A percentile compares a stretch with the other conserved stretches of the same genome.
phyloP scores from a whole-genome alignment of 2,113 vertebrate genomes.

The Anarrhichthys ocellatus region DNA sequence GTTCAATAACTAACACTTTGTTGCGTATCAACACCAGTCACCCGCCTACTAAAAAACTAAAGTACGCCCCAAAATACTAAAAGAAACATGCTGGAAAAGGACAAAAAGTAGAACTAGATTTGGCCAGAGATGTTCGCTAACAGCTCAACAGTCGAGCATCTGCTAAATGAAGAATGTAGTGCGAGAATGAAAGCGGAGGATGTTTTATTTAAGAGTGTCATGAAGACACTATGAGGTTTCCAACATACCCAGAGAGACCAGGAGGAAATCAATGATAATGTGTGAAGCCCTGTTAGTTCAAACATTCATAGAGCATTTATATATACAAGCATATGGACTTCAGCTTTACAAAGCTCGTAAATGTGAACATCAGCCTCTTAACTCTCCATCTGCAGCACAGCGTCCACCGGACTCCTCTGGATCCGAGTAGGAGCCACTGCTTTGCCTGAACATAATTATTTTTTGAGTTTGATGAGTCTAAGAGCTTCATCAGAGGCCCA shows the following conservation, averaged over 20 bases:
- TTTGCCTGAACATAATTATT: neutral
- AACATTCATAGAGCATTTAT: constrained; percentile 51
- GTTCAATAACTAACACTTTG: neutral
- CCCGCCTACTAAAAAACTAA: neutral
- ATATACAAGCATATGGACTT: constrained; percentile 22
- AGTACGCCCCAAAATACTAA: neutral
- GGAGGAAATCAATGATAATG: neutral
- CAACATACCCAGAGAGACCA: constrained; percentile 1
- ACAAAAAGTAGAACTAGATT: neutral
- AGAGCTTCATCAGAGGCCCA: neutral
- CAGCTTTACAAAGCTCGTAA: constrained; percentile 18
- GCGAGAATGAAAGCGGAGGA: neutral
- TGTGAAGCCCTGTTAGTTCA: constrained; percentile 1
- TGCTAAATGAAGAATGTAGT: neutral
- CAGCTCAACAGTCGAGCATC: neutral
- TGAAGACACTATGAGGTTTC: neutral
- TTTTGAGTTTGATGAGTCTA: neutral
- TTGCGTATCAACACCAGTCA: neutral
- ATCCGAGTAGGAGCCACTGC: neutral
- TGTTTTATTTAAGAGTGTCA: neutral
- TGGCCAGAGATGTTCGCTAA: neutral
- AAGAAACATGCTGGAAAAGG: neutral
- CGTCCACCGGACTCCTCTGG: neutral
- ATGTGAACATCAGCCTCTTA: neutral
- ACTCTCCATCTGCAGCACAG: neutral